Evolutionary conservation across 1,140 invertebrate species (phyloP).

Genomic region (Rhyacophila brunnea): DNA sequence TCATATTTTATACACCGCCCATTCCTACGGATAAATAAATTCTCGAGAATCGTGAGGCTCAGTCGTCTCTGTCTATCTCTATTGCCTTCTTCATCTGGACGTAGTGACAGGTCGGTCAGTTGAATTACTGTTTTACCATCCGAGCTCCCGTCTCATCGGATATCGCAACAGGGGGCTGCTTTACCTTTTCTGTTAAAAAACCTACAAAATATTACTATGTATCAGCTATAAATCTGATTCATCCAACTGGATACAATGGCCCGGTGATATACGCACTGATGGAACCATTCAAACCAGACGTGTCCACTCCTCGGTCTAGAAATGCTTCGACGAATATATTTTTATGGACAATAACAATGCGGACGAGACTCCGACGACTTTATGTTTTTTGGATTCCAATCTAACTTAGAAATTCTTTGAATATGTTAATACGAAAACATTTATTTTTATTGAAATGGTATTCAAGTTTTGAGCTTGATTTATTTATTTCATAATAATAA

Average conservation of each 20-base stretch:
- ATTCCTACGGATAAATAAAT: slow-evolving; percentile 23
- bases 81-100: slow-evolving; percentile 5
- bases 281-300: neutral
- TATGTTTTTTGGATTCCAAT: slow-evolving; percentile 2
- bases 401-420: neutral
- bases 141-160: slow-evolving; percentile 10
- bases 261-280: slow-evolving; percentile 4
- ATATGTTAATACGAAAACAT: no score
- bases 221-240: slow-evolving; percentile 17
- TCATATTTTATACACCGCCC: slow-evolving; percentile 30
- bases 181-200: slow-evolving; percentile 15
- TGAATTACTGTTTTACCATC: neutral
- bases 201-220: slow-evolving; percentile 21
- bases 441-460: no score
- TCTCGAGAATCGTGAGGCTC: slow-evolving; percentile 7
- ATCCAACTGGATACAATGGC: slow-evolving; percentile 12
- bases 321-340: neutral
- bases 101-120: slow-evolving; percentile 1
- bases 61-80: slow-evolving; percentile 8
- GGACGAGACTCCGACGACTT: neutral
- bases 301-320: neutral
- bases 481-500: no score
- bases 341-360: neutral
- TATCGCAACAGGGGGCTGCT: slow-evolving; percentile 10
- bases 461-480: no score